Conservation (phyloP, 2,113 vertebrate genomes). For the Aix galericulata region DNA sequence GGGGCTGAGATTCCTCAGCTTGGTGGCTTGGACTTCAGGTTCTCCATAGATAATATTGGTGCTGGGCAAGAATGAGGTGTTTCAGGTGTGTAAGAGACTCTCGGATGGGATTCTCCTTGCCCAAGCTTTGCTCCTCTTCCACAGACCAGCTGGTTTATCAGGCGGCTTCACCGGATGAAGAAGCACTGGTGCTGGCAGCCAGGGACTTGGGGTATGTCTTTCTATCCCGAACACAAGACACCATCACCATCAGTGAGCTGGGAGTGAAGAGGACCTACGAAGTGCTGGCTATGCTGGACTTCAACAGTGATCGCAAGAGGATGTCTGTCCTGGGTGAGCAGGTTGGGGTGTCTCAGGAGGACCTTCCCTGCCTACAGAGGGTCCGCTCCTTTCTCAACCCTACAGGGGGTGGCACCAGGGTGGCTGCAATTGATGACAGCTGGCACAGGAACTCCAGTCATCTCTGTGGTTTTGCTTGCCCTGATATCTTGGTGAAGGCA, state of each 20-base stretch:
- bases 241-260: slow-evolving; percentile 84
- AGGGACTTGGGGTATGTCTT: slow-evolving; percentile 89
- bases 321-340: slow-evolving; percentile 93
- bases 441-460: not conserved
- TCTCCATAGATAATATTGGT: not conserved
- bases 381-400: not conserved
- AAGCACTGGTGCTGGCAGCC: slow-evolving; percentile 87
- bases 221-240: slow-evolving; percentile 86
- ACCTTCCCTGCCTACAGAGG: rapidly evolving
- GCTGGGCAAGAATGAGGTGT: not conserved
- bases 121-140: not conserved
- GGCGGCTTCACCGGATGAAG: slow-evolving; percentile 93
- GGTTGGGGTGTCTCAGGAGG: rapidly evolving
- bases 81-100: not conserved
- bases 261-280: slow-evolving; percentile 81
- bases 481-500: not conserved
- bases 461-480: not conserved
- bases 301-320: slow-evolving; percentile 89
- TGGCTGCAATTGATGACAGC: rapidly evolving
- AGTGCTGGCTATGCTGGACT: slow-evolving; percentile 90
- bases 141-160: slow-evolving; percentile 87
- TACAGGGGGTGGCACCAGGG: not conserved
- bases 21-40: not conserved
- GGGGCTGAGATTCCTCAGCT: not conserved
- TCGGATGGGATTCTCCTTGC: not conserved